Base-by-base conservation (phyloP, 1,140 invertebrate species). In the Batillaria attramentaria region DNA sequence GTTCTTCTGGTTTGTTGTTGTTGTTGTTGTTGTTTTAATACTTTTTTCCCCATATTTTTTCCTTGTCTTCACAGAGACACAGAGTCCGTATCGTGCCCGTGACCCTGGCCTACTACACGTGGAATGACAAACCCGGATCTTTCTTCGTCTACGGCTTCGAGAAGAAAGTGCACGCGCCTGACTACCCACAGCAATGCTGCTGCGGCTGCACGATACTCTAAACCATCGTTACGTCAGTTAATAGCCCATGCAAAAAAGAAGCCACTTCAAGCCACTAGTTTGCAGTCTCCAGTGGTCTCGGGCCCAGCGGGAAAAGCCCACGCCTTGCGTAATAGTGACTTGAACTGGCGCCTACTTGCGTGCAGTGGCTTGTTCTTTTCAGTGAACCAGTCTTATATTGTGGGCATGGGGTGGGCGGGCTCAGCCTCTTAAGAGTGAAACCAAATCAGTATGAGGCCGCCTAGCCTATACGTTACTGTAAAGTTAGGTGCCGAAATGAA, bases 171-270 rank as follows among this genome's bases (percentile, higher is more conserved):
- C 87, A 91, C 82, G 89, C 92, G 8, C 91, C 92, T 13, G 91
- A 93, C 80, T 93, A 93, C 83, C 93, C 93, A 31, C 92, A 93
- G 81, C 92, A 89, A 41, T 93, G 92, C 85, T 93, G 92, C 81
- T 93, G 93, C 83, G 92, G 92, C 3, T 93, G 93, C 83, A 81
- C 62, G 72, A 87, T 93, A 39, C 43, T 92, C 39, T 91, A 88
- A 62, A 43, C 10, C 33, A 33, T n/a, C 31, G 13, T 65, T 0
- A 20, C 18, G 50, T 2, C 1, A 28, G 13, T 65, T 50, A 50
- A 50, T 24, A 50, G 10, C 46, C 10, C 46, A 13, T 50, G 46
- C 10, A 8, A 50, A 50, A 50, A 13, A 8, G 46, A 13, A 50
- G 46, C 24, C 46, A 13, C 10, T 24, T 50, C 24, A 13, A 24